These are phyloP conservation scores for Porites lutea DNA, from an alignment of 64 coral and sea anemone genomes.

Conservation along the genomic window DNA sequence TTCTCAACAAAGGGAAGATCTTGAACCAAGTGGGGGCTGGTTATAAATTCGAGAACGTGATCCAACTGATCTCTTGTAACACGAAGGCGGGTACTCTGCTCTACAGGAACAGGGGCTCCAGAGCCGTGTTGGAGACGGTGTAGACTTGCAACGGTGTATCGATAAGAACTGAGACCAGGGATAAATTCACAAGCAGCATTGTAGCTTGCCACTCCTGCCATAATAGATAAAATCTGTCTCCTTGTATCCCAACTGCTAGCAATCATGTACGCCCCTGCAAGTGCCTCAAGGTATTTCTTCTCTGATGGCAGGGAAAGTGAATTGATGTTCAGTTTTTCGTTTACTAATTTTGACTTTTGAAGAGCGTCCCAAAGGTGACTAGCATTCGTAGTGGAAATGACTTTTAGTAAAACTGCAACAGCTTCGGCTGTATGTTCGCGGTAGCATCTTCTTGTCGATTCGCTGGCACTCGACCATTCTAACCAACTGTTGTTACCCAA, in stretches of 20 bases:
- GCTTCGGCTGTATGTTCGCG: background rate
- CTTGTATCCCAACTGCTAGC: constrained; percentile 3
- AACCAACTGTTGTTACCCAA: background rate
- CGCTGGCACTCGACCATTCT: background rate
- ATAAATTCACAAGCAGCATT: background rate
- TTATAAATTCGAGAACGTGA: background rate
- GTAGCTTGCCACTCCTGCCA: background rate
- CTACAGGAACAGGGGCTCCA: background rate
- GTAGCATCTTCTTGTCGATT: background rate
- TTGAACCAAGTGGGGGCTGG: background rate
- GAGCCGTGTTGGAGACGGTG: background rate
- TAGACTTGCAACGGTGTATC: background rate
- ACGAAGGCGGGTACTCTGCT: background rate
- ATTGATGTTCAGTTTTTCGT: background rate
- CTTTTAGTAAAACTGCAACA: background rate
- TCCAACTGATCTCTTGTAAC: background rate
- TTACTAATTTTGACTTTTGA: background rate
- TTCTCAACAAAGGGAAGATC: background rate
- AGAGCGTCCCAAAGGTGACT: background rate
- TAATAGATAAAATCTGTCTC: background rate
- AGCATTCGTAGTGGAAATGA: background rate
- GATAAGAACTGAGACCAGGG: background rate
- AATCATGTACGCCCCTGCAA: background rate
- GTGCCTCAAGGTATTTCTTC: background rate
- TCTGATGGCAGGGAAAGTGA: background rate